These are phyloP conservation scores for Tenthredo notha DNA, from an alignment of 2,888 invertebrate genomes.

Conservation along the genomic window DNA sequence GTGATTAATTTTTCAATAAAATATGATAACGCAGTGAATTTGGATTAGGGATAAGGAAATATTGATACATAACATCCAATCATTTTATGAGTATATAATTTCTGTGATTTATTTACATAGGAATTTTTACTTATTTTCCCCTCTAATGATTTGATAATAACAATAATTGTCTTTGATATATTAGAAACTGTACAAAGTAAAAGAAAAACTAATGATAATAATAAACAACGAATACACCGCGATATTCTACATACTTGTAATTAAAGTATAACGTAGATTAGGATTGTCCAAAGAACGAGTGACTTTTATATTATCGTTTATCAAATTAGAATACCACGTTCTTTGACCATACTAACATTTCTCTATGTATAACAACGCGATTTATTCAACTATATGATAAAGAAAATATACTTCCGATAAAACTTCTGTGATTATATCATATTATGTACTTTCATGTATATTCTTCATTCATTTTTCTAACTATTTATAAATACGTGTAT, in stretches of 20 bases:
- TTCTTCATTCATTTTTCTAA: neutral
- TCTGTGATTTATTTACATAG: slow-evolving; percentile 27
- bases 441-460: neutral
- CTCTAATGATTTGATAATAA: neutral
- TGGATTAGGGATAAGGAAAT: neutral
- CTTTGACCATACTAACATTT: neutral
- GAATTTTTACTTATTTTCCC: neutral
- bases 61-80: neutral
- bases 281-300: neutral
- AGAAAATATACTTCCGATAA: neutral
- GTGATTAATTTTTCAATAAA: neutral
- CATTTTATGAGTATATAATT: neutral
- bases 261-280: neutral
- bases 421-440: neutral
- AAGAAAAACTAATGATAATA: neutral
- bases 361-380: neutral
- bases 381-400: neutral
- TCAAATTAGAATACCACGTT: neutral
- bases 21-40: neutral
- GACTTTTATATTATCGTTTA: neutral
- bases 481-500: slow-evolving; percentile 14
- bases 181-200: slow-evolving; percentile 6
- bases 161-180: slow-evolving; percentile 18
- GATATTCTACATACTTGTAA: neutral
- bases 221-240: neutral